phyloP scores from a whole-genome alignment of 2,888 invertebrate genomes.

The Smittia sp. region DNA sequence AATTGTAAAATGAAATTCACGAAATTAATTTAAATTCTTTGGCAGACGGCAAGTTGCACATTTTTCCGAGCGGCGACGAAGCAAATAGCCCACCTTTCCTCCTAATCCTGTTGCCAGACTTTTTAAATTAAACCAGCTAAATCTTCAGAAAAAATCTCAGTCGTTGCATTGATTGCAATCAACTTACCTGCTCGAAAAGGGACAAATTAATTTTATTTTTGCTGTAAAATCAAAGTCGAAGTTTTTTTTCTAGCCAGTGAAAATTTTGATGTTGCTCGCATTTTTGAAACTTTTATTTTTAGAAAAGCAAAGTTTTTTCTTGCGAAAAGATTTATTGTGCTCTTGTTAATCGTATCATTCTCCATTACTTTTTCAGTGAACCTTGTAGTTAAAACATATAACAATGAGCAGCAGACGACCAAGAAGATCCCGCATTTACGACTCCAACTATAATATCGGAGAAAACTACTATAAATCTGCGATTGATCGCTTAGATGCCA shows the following conservation, averaged over 20 bases:
- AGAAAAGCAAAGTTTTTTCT: conserved; percentile 3
- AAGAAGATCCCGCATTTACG: conserved; percentile 76
- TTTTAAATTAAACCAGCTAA: not conserved
- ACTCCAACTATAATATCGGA: conserved; percentile 81
- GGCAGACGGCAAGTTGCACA: not conserved
- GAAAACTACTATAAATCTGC: conserved; percentile 79
- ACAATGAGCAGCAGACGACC: conserved; percentile 42
- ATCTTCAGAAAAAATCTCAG: not conserved
- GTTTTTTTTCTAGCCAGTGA: not conserved
- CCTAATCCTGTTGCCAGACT: not conserved
- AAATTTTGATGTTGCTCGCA: not conserved
- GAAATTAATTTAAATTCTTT: not conserved
- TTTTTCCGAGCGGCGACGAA: not conserved
- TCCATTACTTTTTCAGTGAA: not conserved
- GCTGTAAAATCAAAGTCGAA: not conserved
- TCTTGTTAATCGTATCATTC: not conserved
- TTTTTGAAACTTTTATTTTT: conserved; percentile 19
- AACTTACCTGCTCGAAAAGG: not conserved
- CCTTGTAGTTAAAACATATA: conserved; percentile 1
- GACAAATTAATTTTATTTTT: not conserved
- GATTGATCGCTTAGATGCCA: conserved; percentile 71
- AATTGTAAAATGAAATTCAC: not conserved
- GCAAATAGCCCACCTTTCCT: not conserved
- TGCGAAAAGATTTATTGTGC: conserved; percentile 21
- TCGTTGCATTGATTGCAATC: not conserved